Base-by-base conservation (phyloP, 1,140 invertebrate species). In the Penaeus japonicus region DNA sequence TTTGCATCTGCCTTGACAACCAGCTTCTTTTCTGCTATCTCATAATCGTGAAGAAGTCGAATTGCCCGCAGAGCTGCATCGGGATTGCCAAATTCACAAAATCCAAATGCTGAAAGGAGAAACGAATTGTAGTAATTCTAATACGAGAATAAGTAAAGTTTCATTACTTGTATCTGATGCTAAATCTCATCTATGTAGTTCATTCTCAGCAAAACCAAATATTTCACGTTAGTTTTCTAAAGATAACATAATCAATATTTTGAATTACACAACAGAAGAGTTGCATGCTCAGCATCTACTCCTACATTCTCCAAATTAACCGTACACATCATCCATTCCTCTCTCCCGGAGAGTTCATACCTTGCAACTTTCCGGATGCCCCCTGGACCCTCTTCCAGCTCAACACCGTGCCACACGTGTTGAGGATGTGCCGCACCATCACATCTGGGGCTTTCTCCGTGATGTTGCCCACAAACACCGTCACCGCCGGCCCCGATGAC, bases 401-500 rank as follows among this genome's bases (percentile, higher is more conserved):
- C 2, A 98, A 93, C 32, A 99, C 97, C 90, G 96, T 95, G 2
- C 99, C 99, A 94, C 98, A 97, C 27, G 96, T 95, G 70, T 95
- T 95, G 77, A 99, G 93, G 91, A 99, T 96, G 91, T 97, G 96
- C 90, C 98, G 94, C 17, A 99, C 96, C 96, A 99, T 97, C 17
- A 96, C 94, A 93, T 99, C 98, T 0, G 98, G 97, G 70, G 98
- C 98, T 91, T 96, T 95, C 91, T 99, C 97, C 91, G 97, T 97
- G 86, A 99, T 99, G 93, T 99, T 99, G 32, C 99, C 98, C 75
- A 99, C 97, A 93, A 99, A 99, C 0, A 99, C 98, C 24, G 98
- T 99, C 22, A 99, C 98, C 0, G 97, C 95, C 0, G 98, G 97
- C 0, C 97, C 97, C 82, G 95, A 94, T 90, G 92, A 90, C 82